These are phyloP conservation scores for Liodrosophila aerea DNA, from an alignment of 2,888 invertebrate species.

Conservation along the genomic window DNA sequence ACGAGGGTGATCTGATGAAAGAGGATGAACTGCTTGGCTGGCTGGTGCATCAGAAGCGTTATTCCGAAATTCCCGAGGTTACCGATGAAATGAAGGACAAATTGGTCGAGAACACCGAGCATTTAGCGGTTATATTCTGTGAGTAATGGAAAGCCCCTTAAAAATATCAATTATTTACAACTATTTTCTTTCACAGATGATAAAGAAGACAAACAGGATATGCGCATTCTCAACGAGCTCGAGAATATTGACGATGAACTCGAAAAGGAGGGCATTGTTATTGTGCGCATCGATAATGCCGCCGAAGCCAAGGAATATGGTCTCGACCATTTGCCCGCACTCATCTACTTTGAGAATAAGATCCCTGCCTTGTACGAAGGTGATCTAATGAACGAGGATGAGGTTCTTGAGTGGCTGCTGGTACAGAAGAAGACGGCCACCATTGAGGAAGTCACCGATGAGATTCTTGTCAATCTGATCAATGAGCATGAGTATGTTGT, in stretches of 20 bases:
- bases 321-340: constrained; percentile 90
- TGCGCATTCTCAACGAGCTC: constrained; percentile 92
- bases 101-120: constrained; percentile 90
- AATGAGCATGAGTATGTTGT: constrained; percentile 96
- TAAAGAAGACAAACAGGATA: constrained; percentile 94
- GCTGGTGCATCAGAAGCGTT: constrained; percentile 94
- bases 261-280: constrained; percentile 94
- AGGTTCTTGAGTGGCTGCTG: constrained; percentile 92
- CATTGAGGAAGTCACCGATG: constrained; percentile 96
- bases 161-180: not conserved
- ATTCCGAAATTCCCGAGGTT: constrained; percentile 95
- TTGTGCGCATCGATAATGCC: constrained; percentile 94
- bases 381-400: constrained; percentile 94
- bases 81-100: constrained; percentile 97
- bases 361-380: constrained; percentile 96
- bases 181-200: constrained; percentile 85
- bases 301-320: constrained; percentile 95
- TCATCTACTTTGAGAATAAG: constrained; percentile 95
- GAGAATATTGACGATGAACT: constrained; percentile 96
- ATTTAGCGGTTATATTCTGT: constrained; percentile 95
- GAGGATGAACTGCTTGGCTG: constrained; percentile 95
- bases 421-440: constrained; percentile 94
- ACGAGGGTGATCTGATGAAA: constrained; percentile 93
- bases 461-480: constrained; percentile 92
- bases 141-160: constrained; percentile 80